Evolutionary conservation across 2,888 invertebrate species (phyloP).

Genomic region (Maniola hyperantus): DNA sequence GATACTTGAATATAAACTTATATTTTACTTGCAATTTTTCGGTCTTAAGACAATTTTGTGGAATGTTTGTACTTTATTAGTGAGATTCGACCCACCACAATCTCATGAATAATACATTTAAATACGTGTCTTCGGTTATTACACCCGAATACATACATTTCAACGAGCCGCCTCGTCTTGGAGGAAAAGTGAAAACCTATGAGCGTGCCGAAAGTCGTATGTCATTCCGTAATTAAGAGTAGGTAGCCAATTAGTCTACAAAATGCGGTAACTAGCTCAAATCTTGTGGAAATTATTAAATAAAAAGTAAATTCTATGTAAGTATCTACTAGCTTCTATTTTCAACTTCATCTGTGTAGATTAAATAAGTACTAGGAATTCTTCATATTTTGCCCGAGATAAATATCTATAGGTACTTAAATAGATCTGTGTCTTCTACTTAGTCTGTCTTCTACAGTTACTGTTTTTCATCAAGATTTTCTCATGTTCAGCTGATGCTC

Average conservation of each 20-base stretch:
- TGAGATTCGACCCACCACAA: conserved; percentile 52
- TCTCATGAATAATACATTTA: conserved; percentile 67
- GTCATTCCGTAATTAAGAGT: conserved; percentile 29
- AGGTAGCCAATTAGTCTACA: conserved; percentile 17
- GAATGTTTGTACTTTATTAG: conserved; percentile 42
- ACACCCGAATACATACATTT: conserved; percentile 71
- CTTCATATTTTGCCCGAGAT: too few species aligned
- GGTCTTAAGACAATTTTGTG: conserved; percentile 12
- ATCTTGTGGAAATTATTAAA: neutral
- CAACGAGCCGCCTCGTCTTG: conserved; percentile 45
- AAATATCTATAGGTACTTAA: too few species aligned
- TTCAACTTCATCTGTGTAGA: too few species aligned
- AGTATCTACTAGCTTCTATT: neutral
- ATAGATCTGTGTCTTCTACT: too few species aligned
- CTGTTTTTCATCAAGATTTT: too few species aligned
- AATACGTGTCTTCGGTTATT: conserved; percentile 64
- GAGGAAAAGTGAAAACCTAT: conserved; percentile 51
- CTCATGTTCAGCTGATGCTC: too few species aligned
- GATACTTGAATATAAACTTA: neutral
- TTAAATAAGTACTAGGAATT: too few species aligned
- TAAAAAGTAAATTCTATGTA: neutral
- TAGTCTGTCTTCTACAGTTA: too few species aligned
- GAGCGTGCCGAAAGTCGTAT: conserved; percentile 34
- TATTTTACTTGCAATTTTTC: neutral
- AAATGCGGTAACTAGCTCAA: neutral